Evolutionary conservation across 2,888 invertebrate genomes (phyloP).

Genomic region (Trichopoda pennipes): DNA sequence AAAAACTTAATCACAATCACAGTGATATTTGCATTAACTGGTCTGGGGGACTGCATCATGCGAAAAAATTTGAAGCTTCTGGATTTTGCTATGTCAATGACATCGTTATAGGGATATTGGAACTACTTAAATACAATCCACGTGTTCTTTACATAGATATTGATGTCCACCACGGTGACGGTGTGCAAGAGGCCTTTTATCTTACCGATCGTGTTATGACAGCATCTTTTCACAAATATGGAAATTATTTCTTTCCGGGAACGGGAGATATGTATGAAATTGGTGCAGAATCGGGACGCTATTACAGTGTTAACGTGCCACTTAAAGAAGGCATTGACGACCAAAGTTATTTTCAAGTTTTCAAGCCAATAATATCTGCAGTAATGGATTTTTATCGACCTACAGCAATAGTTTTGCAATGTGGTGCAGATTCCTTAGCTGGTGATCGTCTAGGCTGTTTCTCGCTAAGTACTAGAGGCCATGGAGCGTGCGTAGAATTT

Average conservation of each 20-base stretch:
- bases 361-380: slow-evolving; percentile 94
- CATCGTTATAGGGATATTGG: slow-evolving; percentile 98
- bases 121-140: slow-evolving; percentile 95
- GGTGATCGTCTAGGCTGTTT: slow-evolving; percentile 98
- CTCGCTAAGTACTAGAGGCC: slow-evolving; percentile 95
- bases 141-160: slow-evolving; percentile 98
- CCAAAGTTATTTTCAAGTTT: slow-evolving; percentile 93
- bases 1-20: slow-evolving; percentile 95
- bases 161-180: slow-evolving; percentile 97
- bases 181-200: slow-evolving; percentile 99
- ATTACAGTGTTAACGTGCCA: slow-evolving; percentile 99
- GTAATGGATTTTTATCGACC: slow-evolving; percentile 99
- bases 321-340: slow-evolving; percentile 99
- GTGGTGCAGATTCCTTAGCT: slow-evolving; percentile 98
- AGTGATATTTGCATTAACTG: slow-evolving; percentile 99
- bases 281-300: slow-evolving; percentile 96
- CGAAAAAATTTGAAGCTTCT: slow-evolving; percentile 99
- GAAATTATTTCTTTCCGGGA: slow-evolving; percentile 98
- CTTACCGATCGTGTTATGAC: slow-evolving; percentile 99
- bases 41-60: slow-evolving; percentile 99
- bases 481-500: slow-evolving; percentile 98
- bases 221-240: slow-evolving; percentile 99
- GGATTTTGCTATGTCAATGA: slow-evolving; percentile 99
- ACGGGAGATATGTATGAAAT: slow-evolving; percentile 99
- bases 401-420: slow-evolving; percentile 97